phyloP scores from a whole-genome alignment of 2,797 vertebrate genomes.

The Artibeus jamaicensis region DNA sequence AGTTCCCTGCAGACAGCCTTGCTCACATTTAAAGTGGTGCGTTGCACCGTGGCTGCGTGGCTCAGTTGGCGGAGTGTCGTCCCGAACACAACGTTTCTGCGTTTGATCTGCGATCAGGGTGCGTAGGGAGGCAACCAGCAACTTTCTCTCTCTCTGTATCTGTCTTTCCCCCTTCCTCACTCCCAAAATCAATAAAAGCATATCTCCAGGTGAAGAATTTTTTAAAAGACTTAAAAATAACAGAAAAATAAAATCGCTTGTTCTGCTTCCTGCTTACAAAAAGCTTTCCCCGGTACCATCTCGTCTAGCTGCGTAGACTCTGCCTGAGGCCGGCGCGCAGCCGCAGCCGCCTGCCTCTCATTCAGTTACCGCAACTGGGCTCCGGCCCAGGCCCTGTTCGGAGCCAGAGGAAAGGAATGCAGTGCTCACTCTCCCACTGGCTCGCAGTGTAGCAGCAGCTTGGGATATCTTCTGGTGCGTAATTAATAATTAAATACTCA shows the following conservation, averaged over 20 bases:
- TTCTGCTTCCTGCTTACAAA: not conserved
- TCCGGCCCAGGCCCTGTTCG: not conserved
- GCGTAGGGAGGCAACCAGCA: not conserved
- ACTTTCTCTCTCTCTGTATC: not conserved
- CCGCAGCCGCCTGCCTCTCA: rapidly evolving
- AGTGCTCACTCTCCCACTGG: not conserved
- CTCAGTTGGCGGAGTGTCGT: not conserved
- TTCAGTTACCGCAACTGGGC: not conserved
- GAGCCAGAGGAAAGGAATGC: not conserved
- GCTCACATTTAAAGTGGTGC: not conserved
- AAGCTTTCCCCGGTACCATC: not conserved
- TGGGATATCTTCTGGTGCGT: not conserved
- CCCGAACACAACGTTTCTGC: not conserved
- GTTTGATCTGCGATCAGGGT: not conserved
- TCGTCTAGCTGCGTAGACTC: not conserved
- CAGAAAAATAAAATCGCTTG: not conserved
- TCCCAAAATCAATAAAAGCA: not conserved
- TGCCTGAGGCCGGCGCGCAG: rapidly evolving
- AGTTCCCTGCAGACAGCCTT: not conserved
- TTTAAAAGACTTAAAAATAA: not conserved
- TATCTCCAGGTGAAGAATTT: not conserved
- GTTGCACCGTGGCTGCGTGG: not conserved
- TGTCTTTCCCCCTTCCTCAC: not conserved
- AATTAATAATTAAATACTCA: not conserved
- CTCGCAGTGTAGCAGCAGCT: too few relatives aligned